Base-by-base conservation (phyloP, 2,888 invertebrate genomes). In the Heliconius hortense region DNA sequence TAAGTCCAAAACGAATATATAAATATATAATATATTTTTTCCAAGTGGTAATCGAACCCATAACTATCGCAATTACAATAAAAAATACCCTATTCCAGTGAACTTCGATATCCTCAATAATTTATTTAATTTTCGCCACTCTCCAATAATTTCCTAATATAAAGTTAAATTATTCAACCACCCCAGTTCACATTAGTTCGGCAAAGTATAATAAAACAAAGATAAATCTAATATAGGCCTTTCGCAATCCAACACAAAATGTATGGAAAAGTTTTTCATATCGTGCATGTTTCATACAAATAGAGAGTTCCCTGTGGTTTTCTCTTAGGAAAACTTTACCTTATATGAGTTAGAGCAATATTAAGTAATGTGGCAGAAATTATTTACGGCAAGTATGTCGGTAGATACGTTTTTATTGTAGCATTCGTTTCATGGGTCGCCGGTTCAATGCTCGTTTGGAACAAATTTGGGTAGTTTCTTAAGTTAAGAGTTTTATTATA, bases 221-320 rank as follows among this genome's bases (percentile, higher is more conserved):
- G 53, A 69, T 69, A 69, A 68, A 69, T 53, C 68, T 39, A 64
- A 69, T 69, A 53, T 53, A 28, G 53, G 68, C 68, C 13, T 69
- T n/a, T 31, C 68, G 28, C n/a, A 69, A 69, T 53, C 13, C 31
- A 69, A 69, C 53, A 53, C n/a, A 68, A 18, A 53, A 39, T 21
- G 31, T 69, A 26, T n/a, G n/a, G 64, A 15, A 64, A 70, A 74
- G n/a, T 70, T 74, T 56, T 62, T 53, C 70, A 18, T 28, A 21
- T 69, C 68, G 53, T 69, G 68, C 53, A 69, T 53, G 68, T 53
- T 69, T 53, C 28, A 69, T 69, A 69, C 28, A 69, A 69, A 69
- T 69, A 69, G 13, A 21, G 31, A 28, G 53, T 53, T 69, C 18
- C 53, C 28, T 69, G 68, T 11, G 53, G 53, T 69, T 69, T 69